Percentiles rank a stretch among this genome's conserved stretches.
Conservation (phyloP, 1,140 invertebrate genomes). For the Cecropterus lyciades region DNA sequence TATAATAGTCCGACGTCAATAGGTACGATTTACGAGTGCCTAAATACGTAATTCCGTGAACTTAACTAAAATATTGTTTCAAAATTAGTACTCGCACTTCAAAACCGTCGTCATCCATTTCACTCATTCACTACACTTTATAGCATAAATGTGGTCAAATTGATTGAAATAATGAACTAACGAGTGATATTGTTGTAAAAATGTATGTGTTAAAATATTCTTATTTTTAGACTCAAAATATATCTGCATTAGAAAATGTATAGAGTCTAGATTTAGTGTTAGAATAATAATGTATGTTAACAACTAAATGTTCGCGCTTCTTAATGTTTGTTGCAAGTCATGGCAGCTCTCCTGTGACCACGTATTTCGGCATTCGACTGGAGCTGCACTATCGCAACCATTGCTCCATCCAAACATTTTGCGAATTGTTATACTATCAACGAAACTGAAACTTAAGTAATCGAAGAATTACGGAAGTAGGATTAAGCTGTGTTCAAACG, state of each 20-base stretch:
- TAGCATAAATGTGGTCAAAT: conserved; percentile 50
- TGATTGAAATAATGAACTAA: conserved; percentile 50
- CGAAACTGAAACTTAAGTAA: no score
- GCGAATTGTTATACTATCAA: no score
- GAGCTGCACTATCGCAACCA: no score
- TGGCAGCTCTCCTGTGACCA: conserved; percentile 33
- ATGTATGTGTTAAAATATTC: conserved; percentile 62
- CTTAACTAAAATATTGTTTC: conserved; percentile 8
- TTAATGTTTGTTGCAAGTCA: conserved; percentile 58
- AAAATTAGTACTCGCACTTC: conserved; percentile 51
- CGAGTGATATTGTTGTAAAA: conserved; percentile 62
- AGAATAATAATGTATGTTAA: conserved; percentile 27
- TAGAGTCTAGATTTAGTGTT: conserved; percentile 55
- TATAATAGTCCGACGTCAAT: conserved; percentile 9
- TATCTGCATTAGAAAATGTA: conserved; percentile 66
- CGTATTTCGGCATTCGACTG: conserved; percentile 12
- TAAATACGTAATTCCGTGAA: neutral
- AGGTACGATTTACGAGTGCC: no score
- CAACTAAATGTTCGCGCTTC: conserved; percentile 57
- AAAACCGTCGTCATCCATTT: conserved; percentile 60
- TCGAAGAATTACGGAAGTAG: no score
- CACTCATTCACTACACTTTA: conserved; percentile 44
- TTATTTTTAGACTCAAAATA: conserved; percentile 78
- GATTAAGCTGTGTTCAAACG: no score
- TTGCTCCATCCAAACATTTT: no score